Base-by-base conservation (phyloP, 2,797 vertebrate genomes). In the Trematomus bernacchii region DNA sequence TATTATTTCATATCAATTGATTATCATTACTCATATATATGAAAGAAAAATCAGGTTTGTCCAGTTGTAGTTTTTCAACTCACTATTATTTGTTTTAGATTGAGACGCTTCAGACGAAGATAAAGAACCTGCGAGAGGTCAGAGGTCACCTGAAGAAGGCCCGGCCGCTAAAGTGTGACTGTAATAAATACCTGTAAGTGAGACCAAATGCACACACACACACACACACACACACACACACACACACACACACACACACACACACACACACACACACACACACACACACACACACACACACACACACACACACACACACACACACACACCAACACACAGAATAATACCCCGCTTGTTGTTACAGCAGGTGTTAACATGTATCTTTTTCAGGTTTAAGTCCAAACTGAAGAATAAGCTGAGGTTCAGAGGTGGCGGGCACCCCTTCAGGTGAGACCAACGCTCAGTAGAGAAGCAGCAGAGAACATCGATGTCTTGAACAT, bases 21-120 rank as follows among this genome's bases (percentile, higher is more conserved):
- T 27, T 27, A 27, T 27, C 27, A 27, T 27, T 27, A 27, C 27
- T 27, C 27, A 5, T 27, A 27, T 4, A 27, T 27, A 27, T 27
- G 4, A 27, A 21, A 27, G 4, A 4, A 5, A 27, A 27, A 27
- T 27, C 27, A 37, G 33, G 33, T 7, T 37, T 37, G 6, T 37
- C 1, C 33, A 37, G 33, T 9, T 37, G 33, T 37, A 37, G 7
- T 33, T 33, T 33, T 3, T 27, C 23, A 37, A 37, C 33, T 37
- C 33, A 27, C 5, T 27, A 5, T n/a, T 27, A 27, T 4, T 4
- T 27, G 4, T 27, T 27, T 27, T 4, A 99, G 98, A 99, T 99
- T 18, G 97, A 99, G 95, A 99, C 97, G 2, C 94, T 99, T 75
- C 98, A 99, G 93, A 98, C 97, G 3, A 99, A 98, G 94, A 98